Base-by-base conservation (phyloP, 30 jellyfish, hydroid and myxozoan species). In the Chironex yamaguchii region DNA sequence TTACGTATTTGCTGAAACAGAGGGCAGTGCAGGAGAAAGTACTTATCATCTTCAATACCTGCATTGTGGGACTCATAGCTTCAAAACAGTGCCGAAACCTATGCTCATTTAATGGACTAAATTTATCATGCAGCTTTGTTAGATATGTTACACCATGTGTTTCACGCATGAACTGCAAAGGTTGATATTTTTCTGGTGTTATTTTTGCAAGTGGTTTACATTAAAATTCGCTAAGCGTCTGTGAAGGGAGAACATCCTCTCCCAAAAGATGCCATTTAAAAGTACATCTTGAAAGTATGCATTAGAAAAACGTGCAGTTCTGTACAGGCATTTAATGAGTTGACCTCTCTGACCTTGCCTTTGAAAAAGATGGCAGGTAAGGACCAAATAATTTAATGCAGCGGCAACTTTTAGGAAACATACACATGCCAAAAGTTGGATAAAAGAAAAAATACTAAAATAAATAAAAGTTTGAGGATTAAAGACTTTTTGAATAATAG, bases 151-250 rank as follows among this genome's bases (percentile, higher is more conserved):
- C n/a, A 64, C 20, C 64, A 64, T 64, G 52, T n/a, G n/a, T n/a
- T n/a, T n/a, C n/a, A n/a, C n/a, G n/a, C n/a, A n/a, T n/a, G n/a
- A n/a, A n/a, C n/a, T n/a, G n/a, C n/a, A n/a, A n/a, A n/a, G n/a
- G n/a, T n/a, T n/a, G n/a, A n/a, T n/a, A n/a, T n/a, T 34, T 30
- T 77, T 68, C 6, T 52, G 81, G 81, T 51, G 70, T 67, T 53
- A 77, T 52, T 77, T 53, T 77, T 77, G 81, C 58, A 0, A 77
- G 2, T 52, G 36, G 35, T 23, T 68, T 67, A 30, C 62, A 53
- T 77, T 77, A 53, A 69, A 77, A 77, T 68, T 77, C 67, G 32
- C 80, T 53, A 53, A 77, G 30, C 62, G 89, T 77, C 81, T 67
- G 33, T 22, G 69, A 77, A 32, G 89, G 20, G 58, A 49, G 58